Base-by-base conservation (phyloP, 2,113 vertebrate genomes). In the Sorex araneus region DNA sequence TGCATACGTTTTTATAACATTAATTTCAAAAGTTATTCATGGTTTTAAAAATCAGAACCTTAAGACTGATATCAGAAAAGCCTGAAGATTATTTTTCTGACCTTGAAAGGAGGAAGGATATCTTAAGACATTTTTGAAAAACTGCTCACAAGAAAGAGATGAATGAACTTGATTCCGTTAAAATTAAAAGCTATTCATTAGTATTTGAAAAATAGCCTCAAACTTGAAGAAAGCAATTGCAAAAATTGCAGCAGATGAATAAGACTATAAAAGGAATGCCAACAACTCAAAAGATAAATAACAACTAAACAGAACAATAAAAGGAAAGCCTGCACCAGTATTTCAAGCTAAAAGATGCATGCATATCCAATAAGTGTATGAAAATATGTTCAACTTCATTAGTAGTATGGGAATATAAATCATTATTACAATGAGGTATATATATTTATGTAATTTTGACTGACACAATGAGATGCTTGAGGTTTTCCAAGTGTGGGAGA, bases 1-100 rank as follows among this genome's bases (percentile, higher is more conserved):
- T 19, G 69, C 32, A 81, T 0, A 36, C 34, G 28, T 4, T 89
- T 8, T 80, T 0, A 6, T 66, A 30, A 27, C 16, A 91, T 15
- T 63, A 23, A 30, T 50, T 67, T 21, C 60, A 3, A 79, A 25
- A 73, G 23, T 18, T 50, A 67, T 1, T 75, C 3, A 63, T 12
- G 82, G 1, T 74, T 66, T 54, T n/a, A 82, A 77, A 95, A 43
- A 10, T n/a, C 16, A 78, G 84, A 84, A 84, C 8, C 43, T 94
- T 57, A 57, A 80, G 13, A 90, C 11, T 27, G 7, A 23, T 94
- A 75, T 9, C 64, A 95, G n/a, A 87, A 74, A 30, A 81, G 57
- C 45, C 2, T 73, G 8, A 45, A 50, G 34, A 75, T 1, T 21
- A 28, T 71, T 16, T 74, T 60, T 85, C 30, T 89, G 43, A 91